Conservation (phyloP, 2,888 invertebrate genomes). For the Drosophila macrospina region DNA sequence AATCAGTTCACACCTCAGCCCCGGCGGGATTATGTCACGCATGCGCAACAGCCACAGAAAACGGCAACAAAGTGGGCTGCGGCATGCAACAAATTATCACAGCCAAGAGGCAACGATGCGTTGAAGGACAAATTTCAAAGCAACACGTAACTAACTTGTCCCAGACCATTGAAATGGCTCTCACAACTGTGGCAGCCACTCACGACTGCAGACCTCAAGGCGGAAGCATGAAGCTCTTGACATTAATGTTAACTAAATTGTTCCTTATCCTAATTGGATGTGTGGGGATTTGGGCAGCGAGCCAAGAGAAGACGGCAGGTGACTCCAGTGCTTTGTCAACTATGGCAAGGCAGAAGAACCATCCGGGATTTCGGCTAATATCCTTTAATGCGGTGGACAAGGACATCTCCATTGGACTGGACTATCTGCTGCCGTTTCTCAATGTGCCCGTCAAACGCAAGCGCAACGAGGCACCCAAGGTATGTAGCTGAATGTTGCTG, state of each 20-base stretch:
- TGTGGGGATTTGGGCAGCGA: constrained; percentile 44
- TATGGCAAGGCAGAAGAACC: constrained; percentile 14
- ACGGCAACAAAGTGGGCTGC: constrained; percentile 39
- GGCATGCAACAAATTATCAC: constrained; percentile 53
- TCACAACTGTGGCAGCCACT: constrained; percentile 48
- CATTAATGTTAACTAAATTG: constrained; percentile 12
- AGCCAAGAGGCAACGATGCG: constrained; percentile 64
- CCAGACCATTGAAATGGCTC: constrained; percentile 12
- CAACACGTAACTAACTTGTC: constrained; percentile 32
- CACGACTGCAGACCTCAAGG: constrained; percentile 28
- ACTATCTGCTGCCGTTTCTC: constrained; percentile 76
- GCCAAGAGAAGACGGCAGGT: constrained; percentile 14
- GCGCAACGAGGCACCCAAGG: constrained; percentile 60
- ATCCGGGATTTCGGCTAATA: constrained; percentile 49
- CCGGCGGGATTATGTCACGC: constrained; percentile 59
- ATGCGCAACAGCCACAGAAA: constrained; percentile 31
- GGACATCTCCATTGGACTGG: constrained; percentile 71
- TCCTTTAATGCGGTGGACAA: constrained; percentile 75
- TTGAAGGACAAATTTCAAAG: constrained; percentile 17
- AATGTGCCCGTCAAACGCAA: constrained; percentile 74
- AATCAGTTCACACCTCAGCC: constrained; percentile 37
- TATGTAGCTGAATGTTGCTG: constrained; percentile 20
- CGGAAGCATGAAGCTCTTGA: constrained; percentile 53
- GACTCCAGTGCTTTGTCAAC: neutral
- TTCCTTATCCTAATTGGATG: constrained; percentile 42